These are phyloP conservation scores for Chelidonichthys spinosus DNA, from an alignment of 2,797 vertebrate species.

Conservation along the genomic window DNA sequence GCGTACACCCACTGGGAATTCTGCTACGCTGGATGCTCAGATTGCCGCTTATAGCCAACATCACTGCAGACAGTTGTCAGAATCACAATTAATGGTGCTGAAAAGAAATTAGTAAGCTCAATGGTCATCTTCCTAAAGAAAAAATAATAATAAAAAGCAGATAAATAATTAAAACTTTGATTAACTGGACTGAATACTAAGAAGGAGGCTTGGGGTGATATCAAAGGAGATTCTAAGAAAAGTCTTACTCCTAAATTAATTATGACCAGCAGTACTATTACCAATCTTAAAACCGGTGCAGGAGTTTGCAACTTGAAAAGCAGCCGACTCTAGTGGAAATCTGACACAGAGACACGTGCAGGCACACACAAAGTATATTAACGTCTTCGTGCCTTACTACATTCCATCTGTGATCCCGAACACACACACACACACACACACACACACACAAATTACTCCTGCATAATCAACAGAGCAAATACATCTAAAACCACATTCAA, in stretches of 20 bases:
- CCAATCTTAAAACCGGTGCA: not conserved
- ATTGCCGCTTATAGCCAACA: not conserved
- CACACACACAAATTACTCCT: constrained; percentile 18
- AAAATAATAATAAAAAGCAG: not conserved
- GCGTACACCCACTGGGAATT: not conserved
- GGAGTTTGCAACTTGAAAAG: constrained; percentile 23
- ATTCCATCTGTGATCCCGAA: constrained; percentile 2
- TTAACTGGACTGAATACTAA: not conserved
- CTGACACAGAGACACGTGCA: constrained; percentile 32
- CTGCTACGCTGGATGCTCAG: not conserved
- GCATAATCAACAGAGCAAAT: constrained; percentile 63
- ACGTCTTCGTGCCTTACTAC: constrained; percentile 3
- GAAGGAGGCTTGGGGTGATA: not conserved
- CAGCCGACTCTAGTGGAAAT: constrained; percentile 18
- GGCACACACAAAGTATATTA: constrained; percentile 1
- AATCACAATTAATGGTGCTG: not conserved
- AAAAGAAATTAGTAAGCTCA: not conserved
- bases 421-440: constrained; percentile 28
- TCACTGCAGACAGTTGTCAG: not conserved
- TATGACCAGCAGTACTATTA: not conserved
- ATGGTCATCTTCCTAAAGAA: not conserved
- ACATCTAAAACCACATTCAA: constrained; percentile 67
- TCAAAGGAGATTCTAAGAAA: constrained; percentile 14
- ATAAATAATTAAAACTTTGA: not conserved
- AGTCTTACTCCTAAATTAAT: not conserved